These are phyloP conservation scores for Leucozona laternaria DNA, from an alignment of 2,888 invertebrate genomes.

Conservation along the genomic window DNA sequence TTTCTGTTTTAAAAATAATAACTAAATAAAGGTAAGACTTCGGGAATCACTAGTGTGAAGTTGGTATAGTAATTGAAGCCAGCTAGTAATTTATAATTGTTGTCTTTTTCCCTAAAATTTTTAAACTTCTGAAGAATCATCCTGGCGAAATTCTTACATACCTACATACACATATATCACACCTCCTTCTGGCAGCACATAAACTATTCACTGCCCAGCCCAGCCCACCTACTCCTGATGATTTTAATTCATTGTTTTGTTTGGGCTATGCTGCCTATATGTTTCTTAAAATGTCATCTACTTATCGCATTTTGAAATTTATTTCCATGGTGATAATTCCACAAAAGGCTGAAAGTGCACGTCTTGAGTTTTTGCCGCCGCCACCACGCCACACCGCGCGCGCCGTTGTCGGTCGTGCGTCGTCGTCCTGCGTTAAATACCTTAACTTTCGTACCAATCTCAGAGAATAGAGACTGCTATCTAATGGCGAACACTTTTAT, in stretches of 20 bases:
- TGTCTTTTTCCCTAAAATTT: background rate
- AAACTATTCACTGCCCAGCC: constrained; percentile 30
- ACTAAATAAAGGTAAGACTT: too few relatives aligned
- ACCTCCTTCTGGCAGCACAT: constrained; percentile 12
- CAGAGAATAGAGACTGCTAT: background rate
- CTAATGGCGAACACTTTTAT: constrained; percentile 35
- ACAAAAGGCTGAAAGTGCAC: constrained; percentile 72
- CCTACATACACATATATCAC: background rate
- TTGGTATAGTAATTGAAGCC: too few relatives aligned
- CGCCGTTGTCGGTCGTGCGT: background rate
- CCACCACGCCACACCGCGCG: too few relatives aligned
- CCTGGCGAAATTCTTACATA: background rate
- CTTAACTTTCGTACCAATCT: constrained; percentile 8
- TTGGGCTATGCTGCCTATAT: constrained; percentile 32
- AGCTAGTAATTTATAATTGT: too few relatives aligned
- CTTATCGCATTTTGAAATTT: constrained; percentile 75
- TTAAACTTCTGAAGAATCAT: background rate
- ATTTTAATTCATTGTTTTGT: constrained; percentile 65
- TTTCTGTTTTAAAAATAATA: too few relatives aligned
- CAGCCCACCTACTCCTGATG: constrained; percentile 7
- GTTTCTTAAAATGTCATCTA: constrained; percentile 73
- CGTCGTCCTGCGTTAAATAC: constrained; percentile 34
- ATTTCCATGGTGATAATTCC: constrained; percentile 73
- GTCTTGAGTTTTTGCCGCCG: constrained; percentile 37
- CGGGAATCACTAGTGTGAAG: too few relatives aligned